Evolutionary conservation across 2,888 invertebrate species (phyloP).

Genomic region (Catotricha subobsoleta): DNA sequence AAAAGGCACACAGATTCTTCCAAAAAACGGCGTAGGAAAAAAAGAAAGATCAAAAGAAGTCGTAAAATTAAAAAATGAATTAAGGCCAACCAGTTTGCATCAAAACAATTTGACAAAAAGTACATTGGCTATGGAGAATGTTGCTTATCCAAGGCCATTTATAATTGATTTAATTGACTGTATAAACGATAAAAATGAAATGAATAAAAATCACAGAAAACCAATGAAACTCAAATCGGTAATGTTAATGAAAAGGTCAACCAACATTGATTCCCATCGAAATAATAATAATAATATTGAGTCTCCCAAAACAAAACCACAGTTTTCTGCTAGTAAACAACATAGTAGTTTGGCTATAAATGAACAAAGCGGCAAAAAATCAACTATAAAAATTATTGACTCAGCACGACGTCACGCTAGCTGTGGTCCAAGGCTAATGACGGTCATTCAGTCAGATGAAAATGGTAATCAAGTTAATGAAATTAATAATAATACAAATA

Average conservation of each 20-base stretch:
- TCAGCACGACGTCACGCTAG: slow-evolving; percentile 19
- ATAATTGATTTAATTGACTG: background rate
- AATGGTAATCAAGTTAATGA: background rate
- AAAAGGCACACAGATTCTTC: slow-evolving; percentile 25
- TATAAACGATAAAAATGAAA: background rate
- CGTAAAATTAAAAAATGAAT: background rate
- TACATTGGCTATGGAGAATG: no score
- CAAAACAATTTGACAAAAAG: no score
- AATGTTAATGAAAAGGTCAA: background rate
- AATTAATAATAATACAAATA: background rate
- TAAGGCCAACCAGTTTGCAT: no score
- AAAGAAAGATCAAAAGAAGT: slow-evolving; percentile 2
- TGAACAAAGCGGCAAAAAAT: background rate
- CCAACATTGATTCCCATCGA: background rate
- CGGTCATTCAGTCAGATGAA: background rate
- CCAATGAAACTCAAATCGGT: background rate
- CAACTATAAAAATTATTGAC: background rate
- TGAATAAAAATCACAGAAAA: background rate
- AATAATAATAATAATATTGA: no score
- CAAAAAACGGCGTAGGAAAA: slow-evolving; percentile 16
- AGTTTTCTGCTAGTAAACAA: background rate
- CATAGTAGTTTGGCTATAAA: background rate
- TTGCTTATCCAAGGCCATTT: background rate
- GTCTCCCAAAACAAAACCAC: background rate
- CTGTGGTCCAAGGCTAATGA: slow-evolving; percentile 18